Percentiles rank a stretch among this genome's conserved stretches.
Evolutionary conservation across 35 echinoderm and acorn worm genomes (phyloP).

Genomic region (Patiria miniata): DNA sequence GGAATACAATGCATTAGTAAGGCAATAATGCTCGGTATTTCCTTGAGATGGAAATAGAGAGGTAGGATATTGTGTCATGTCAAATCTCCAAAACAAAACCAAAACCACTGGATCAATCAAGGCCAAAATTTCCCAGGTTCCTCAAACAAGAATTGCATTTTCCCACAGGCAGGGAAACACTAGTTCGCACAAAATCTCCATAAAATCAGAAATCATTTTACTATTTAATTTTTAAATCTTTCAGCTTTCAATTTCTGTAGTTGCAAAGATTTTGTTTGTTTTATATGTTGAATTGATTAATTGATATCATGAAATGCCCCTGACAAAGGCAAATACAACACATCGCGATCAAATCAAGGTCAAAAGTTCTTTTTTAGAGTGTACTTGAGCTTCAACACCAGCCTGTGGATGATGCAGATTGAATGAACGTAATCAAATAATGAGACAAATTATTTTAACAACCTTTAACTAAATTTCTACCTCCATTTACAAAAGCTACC

Average conservation of each 20-base stretch:
- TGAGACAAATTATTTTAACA: neutral
- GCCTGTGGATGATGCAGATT: constrained; percentile 3
- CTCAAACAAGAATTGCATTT: neutral
- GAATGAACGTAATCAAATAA: neutral
- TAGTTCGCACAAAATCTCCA: neutral
- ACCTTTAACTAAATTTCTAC: constrained; percentile 2
- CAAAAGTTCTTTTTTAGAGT: too few relatives aligned
- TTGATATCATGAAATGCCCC: too few relatives aligned
- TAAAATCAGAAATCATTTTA: constrained; percentile 6
- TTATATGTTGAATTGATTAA: too few relatives aligned
- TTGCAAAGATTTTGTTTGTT: too few relatives aligned
- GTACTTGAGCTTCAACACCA: too few relatives aligned
- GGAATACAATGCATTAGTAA: constrained; percentile 10
- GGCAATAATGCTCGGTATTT: constrained; percentile 13
- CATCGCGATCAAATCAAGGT: too few relatives aligned
- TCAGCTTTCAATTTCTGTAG: too few relatives aligned
- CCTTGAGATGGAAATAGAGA: neutral
- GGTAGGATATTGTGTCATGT: neutral
- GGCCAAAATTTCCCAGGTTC: neutral
- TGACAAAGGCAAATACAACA: too few relatives aligned
- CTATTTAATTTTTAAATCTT: too few relatives aligned
- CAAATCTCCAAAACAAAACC: constrained; percentile 23
- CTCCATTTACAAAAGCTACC: neutral
- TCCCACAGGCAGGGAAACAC: neutral
- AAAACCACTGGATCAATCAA: neutral